These are phyloP conservation scores for Fabriciana adippe DNA, from an alignment of 2,888 invertebrate genomes.

Conservation along the genomic window DNA sequence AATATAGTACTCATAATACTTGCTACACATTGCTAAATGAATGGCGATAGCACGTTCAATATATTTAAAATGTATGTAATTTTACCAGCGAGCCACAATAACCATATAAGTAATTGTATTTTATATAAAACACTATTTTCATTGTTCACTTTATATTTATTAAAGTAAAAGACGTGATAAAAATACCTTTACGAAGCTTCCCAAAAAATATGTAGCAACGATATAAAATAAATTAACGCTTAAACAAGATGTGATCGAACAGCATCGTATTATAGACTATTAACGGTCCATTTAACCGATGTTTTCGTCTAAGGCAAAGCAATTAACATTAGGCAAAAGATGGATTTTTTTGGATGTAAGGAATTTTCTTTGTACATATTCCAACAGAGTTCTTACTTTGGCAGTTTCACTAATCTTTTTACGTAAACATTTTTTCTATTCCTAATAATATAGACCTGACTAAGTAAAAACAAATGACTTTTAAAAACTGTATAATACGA, in stretches of 20 bases:
- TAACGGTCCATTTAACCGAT: constrained; percentile 26
- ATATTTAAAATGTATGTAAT: background rate
- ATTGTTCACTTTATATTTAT: constrained; percentile 19
- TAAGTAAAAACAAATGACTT: too few species aligned
- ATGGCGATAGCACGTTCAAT: background rate
- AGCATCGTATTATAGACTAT: constrained; percentile 17
- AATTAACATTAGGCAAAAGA: background rate
- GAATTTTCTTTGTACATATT: too few species aligned
- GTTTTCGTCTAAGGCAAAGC: constrained; percentile 13
- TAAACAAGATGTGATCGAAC: constrained; percentile 28
- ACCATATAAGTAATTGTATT: background rate
- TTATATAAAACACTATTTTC: background rate
- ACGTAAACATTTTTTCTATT: too few species aligned
- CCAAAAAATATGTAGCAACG: constrained; percentile 15
- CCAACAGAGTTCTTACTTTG: too few species aligned
- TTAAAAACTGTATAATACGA: too few species aligned
- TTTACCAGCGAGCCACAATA: too few species aligned
- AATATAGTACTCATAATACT: too few species aligned
- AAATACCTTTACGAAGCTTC: constrained; percentile 19
- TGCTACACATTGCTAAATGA: background rate
- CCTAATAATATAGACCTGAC: too few species aligned
- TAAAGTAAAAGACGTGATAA: constrained; percentile 15
- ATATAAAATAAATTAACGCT: constrained; percentile 22
- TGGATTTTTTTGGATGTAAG: too few species aligned
- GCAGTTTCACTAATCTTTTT: too few species aligned